Evolutionary conservation across 2,113 vertebrate genomes (phyloP).

Genomic region (Brachyistius frenatus): DNA sequence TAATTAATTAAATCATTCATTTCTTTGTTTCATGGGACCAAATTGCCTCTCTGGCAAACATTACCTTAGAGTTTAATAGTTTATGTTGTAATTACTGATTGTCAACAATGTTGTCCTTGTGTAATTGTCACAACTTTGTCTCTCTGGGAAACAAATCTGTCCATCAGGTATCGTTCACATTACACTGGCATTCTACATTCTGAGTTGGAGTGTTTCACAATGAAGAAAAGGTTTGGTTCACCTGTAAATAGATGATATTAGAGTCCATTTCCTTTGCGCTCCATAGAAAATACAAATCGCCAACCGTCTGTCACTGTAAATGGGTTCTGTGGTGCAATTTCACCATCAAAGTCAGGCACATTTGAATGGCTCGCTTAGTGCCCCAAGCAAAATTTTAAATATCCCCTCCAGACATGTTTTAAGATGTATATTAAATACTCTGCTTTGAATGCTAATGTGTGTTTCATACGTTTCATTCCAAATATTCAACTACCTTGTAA

Average conservation of each 20-base stretch:
- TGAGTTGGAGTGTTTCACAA: constrained; percentile 1
- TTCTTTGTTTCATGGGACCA: constrained; percentile 34
- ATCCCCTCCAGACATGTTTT: too few species aligned
- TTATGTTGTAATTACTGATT: constrained; percentile 43
- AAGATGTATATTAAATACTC: too few species aligned
- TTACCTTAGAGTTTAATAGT: constrained; percentile 22
- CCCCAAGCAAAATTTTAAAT: constrained; percentile 39
- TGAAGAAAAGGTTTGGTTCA: constrained; percentile 41
- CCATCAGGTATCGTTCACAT: constrained; percentile 21
- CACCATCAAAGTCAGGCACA: constrained; percentile 37
- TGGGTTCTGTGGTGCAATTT: constrained; percentile 50
- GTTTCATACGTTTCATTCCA: too few species aligned
- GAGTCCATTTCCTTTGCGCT: constrained; percentile 45
- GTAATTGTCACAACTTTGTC: constrained; percentile 30
- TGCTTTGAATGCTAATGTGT: too few species aligned
- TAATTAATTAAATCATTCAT: constrained; percentile 48
- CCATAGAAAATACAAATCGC: constrained; percentile 52
- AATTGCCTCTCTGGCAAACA: constrained; percentile 55
- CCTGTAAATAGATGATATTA: constrained; percentile 46
- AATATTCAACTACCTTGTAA: too few species aligned
- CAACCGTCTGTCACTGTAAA: constrained; percentile 46
- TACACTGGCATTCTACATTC: constrained; percentile 5
- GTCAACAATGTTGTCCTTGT: constrained; percentile 35
- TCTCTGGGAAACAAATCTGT: constrained; percentile 28
- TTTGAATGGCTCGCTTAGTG: constrained; percentile 46